Base-by-base conservation (phyloP, 2,888 invertebrate genomes). In the Lydus trimaculatus region DNA sequence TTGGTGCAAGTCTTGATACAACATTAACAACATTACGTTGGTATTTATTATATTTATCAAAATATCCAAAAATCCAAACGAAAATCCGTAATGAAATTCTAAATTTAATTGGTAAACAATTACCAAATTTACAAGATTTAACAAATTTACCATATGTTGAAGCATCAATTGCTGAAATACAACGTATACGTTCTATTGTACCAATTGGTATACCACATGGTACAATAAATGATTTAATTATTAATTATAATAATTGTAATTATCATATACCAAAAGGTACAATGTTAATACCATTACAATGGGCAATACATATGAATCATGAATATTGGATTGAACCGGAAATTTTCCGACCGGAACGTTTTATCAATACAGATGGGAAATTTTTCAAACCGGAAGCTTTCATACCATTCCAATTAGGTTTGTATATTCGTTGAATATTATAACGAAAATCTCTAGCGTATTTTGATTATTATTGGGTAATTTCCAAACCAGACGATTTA, bases 171-270 rank as follows among this genome's bases (percentile, higher is more conserved):
- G 89, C 90, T 66, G 96, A 96, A 86, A 89, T 90, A 0, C 94
- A 94, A 81, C 88, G 96, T 63, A 89, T 95, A 52, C 87, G 94
- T 31, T 90, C 93, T 0, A 92, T 94, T 4, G 92, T 94, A 0
- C 95, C 96, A 0, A 85, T 94, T 33, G 96, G 96, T 4, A 92
- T 96, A 75, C 95, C 96, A 8, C 96, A 96, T 81, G 94, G 95
- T 52, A 90, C 92, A 4, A 79, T 86, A 0, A 84, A 88, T 76
- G 90, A 88, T 61, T 66, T 82, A 0, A 75, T 77, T 48, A 76
- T 86, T 5, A 79, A 80, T 25, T 60, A 48, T 48, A 48, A 48
- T 48, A 9, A 48, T 20, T 2, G 11, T 20, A 80, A 89, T n/a
- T 94, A 89, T 80, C 85, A 80, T 65, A 87, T 95, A 63, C 91